Conservation (phyloP, 2,797 vertebrate genomes). For the Limnodromus scolopaceus region DNA sequence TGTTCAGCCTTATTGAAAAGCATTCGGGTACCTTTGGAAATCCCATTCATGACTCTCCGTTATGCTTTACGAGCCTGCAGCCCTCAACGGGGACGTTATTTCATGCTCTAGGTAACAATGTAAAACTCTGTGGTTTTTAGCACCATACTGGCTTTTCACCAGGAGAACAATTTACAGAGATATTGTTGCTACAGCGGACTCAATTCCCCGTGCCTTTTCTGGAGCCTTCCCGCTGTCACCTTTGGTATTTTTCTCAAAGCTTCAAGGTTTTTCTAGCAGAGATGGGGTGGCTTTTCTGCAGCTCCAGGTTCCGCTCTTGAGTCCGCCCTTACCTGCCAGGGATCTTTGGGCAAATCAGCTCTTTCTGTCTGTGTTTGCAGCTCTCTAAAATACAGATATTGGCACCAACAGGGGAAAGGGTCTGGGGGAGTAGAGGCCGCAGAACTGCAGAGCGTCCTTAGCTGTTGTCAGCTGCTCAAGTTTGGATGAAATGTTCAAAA, state of each 20-base stretch:
- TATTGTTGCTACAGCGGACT: background rate
- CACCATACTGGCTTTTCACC: background rate
- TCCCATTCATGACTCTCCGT: background rate
- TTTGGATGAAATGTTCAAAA: background rate
- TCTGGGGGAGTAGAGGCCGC: background rate
- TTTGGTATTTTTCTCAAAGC: background rate
- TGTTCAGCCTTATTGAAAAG: background rate
- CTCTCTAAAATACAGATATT: background rate
- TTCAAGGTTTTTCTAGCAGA: background rate
- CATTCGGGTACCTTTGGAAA: background rate
- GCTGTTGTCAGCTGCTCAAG: background rate
- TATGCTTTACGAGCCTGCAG: background rate
- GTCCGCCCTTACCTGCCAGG: rapidly evolving
- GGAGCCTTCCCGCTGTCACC: background rate
- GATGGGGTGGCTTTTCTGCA: background rate
- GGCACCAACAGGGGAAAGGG: background rate
- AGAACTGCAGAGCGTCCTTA: background rate
- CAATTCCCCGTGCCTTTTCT: background rate
- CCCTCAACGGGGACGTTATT: background rate
- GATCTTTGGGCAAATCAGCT: background rate
- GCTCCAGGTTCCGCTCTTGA: rapidly evolving
- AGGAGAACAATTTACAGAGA: background rate
- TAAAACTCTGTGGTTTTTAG: background rate
- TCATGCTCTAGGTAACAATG: background rate
- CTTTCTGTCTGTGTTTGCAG: background rate